Conservation (phyloP, 2,113 vertebrate species). For the Thamnaconus septentrionalis region DNA sequence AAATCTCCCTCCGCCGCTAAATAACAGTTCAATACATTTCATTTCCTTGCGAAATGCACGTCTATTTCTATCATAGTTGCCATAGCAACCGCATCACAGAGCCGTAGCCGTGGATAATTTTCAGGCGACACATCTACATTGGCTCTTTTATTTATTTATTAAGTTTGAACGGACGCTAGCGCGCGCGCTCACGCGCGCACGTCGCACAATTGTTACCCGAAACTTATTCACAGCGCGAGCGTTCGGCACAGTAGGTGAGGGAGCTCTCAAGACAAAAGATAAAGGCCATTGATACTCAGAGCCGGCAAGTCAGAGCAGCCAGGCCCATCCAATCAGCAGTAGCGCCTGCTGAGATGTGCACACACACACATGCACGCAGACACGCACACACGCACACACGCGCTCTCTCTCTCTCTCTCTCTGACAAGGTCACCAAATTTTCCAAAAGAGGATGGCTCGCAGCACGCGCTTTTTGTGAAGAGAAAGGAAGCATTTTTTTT, state of each 20-base stretch:
- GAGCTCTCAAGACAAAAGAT: slow-evolving; percentile 32
- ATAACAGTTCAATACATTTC: slow-evolving; percentile 74
- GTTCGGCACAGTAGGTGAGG: background rate
- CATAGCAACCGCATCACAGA: slow-evolving; percentile 80
- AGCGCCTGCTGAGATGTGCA: slow-evolving; percentile 63
- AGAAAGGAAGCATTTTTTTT: slow-evolving; percentile 10
- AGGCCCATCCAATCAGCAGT: slow-evolving; percentile 67
- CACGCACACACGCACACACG: slow-evolving; percentile 37
- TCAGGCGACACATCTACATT: slow-evolving; percentile 63
- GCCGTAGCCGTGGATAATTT: slow-evolving; percentile 78
- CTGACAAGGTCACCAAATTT: slow-evolving; percentile 61
- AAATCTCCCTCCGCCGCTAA: slow-evolving; percentile 54
- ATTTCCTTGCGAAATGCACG: slow-evolving; percentile 75
- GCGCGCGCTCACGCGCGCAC: background rate
- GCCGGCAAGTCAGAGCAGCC: slow-evolving; percentile 54
- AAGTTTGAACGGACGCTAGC: too few relatives aligned
- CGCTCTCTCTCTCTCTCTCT: slow-evolving; percentile 31
- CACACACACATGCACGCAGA: slow-evolving; percentile 38
- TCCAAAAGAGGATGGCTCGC: slow-evolving; percentile 32
- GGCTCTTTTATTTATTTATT: slow-evolving; percentile 17
- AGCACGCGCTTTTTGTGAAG: slow-evolving; percentile 21
- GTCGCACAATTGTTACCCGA: slow-evolving; percentile 1
- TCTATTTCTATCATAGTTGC: slow-evolving; percentile 81
- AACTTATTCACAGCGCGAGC: too few relatives aligned
- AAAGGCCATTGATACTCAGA: slow-evolving; percentile 49